Base-by-base conservation (phyloP, 2,113 vertebrate genomes). In the Panthera uncia region DNA sequence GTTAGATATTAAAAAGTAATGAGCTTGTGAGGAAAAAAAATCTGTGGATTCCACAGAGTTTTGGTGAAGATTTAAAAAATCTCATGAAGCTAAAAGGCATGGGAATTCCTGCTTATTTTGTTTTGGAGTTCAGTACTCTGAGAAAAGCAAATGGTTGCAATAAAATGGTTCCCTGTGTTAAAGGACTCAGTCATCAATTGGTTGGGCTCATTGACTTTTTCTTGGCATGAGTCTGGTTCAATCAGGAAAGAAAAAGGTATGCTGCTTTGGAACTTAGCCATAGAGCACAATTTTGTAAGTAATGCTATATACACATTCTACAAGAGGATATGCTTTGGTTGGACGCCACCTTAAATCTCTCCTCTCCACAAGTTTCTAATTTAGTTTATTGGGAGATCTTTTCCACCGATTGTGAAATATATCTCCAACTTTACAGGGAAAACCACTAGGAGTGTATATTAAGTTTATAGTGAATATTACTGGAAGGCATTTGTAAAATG, bases 311-410 rank as follows among this genome's bases (percentile, higher is more conserved):
- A 11, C 1, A 66, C 10, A 11, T 36, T 94, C 52, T 78, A 36
- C 0, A 1, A 74, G 7, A 14, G 29, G 71, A 18, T 87, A 5
- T 31, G 31, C 82, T 93, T 93, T 52, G 23, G 12, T 52, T 82
- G 92, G 23, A 48, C 27, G 25, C 14, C n/a, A 21, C 83, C 50
- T 76, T 89, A 63, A 82, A 85, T 90, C 55, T 91, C 38, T 91
- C 45, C 33, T 68, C 27, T 93, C 45, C 21, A 82, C 69, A 94
- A 69, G 48, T 33, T 96, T 96, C 66, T 83, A 48, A 89, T 94
- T 94, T 92, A 85, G 45, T 76, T 93, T 94, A 66, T 76, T 85
- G 82, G 27, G 61, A 55, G 61, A 21, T 71, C 38, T 84, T 48
- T 91, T 36, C 82, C 6, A 14, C 61, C 21, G 48, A 25, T 48